Base-by-base conservation (phyloP, 2,888 invertebrate genomes). In the Kuschelorhynchus macadamiae region DNA sequence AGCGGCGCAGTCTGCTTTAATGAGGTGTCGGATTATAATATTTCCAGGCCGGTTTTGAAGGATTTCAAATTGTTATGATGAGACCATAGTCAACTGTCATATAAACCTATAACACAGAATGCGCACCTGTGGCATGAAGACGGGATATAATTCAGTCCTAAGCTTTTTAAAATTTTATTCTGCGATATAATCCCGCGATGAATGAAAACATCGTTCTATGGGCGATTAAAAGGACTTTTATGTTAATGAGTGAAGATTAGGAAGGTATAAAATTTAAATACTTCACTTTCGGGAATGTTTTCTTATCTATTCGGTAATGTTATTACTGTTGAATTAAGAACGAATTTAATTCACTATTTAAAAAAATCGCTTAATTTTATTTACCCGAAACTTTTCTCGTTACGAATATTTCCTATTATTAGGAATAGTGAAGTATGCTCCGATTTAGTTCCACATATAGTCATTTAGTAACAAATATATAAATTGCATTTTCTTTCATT, bases 21-120 rank as follows among this genome's bases (percentile, higher is more conserved):
- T 76, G 75, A 77, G 72, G 75, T 77, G 77, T 76, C 77, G 71
- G 77, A 76, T 77, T 77, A 77, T 73, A 74, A 75, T 50, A 61
- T 61, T 66, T 70, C 42, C 32, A 32, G 53, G 11, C 11, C 55
- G 33, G 53, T 55, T 55, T 56, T 39, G 39, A 62, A 57, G 57
- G 41, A 20, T 66, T 60, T 30, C 16, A 62, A 68, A 41, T 50
- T 68, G 59, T 68, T 68, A 52, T 68, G 68, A 68, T 57, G 68
- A 68, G 33, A 17, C 44, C 46, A 56, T 56, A 49, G 32, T 65
- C 64, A 50, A 47, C 64, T 64, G 64, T 64, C 64, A 57, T 42
- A 65, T 65, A 65, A 64, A 46, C 44, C 63, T 47, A 55, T 53
- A 55, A 57, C 44, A 9, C 14, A 4, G 9, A 12, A 9, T 18